These are phyloP conservation scores for Drosophila sordidula DNA, from an alignment of 2,888 invertebrate species.

Conservation along the genomic window DNA sequence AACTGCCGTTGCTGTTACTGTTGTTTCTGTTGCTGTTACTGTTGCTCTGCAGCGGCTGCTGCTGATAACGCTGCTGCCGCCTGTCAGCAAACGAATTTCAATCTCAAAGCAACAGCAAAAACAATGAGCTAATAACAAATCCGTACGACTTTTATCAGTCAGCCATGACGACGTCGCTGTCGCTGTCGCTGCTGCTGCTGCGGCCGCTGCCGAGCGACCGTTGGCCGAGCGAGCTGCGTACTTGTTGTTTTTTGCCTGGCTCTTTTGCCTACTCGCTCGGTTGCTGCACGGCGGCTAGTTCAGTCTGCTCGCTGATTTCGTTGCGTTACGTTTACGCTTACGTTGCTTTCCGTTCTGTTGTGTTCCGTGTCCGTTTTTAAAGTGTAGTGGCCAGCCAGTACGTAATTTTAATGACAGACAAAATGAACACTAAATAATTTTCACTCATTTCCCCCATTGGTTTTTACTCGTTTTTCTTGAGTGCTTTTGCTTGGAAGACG, in stretches of 20 bases:
- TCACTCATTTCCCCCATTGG: slow-evolving; percentile 1
- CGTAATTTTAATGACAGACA: slow-evolving; percentile 25
- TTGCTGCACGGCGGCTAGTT: slow-evolving; percentile 58
- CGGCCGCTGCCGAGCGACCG: slow-evolving; percentile 24
- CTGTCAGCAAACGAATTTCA: slow-evolving; percentile 34
- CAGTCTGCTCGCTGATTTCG: slow-evolving; percentile 77
- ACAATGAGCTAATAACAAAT: slow-evolving; percentile 64
- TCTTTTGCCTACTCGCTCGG: slow-evolving; percentile 56
- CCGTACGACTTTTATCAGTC: slow-evolving; percentile 64
- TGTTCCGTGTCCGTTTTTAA: slow-evolving; percentile 52
- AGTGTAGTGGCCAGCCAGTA: slow-evolving; percentile 7
- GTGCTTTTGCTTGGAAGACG: slow-evolving; percentile 33
- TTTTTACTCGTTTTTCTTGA: slow-evolving; percentile 27
- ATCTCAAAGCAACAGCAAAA: slow-evolving; percentile 48
- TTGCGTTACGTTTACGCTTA: slow-evolving; percentile 67
- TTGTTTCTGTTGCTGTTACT: slow-evolving; percentile 21
- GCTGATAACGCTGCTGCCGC: slow-evolving; percentile 36
- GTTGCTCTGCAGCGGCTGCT: slow-evolving; percentile 23
- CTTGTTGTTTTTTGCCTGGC: slow-evolving; percentile 30
- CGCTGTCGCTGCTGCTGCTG: slow-evolving; percentile 1
- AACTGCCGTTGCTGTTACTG: slow-evolving; percentile 29
- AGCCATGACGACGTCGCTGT: slow-evolving; percentile 50
- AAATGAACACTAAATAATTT: not conserved
- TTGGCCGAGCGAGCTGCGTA: slow-evolving; percentile 30
- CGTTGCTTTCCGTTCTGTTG: slow-evolving; percentile 63